Conservation (phyloP, 2,888 invertebrate species). For the Lycaena phlaeas region DNA sequence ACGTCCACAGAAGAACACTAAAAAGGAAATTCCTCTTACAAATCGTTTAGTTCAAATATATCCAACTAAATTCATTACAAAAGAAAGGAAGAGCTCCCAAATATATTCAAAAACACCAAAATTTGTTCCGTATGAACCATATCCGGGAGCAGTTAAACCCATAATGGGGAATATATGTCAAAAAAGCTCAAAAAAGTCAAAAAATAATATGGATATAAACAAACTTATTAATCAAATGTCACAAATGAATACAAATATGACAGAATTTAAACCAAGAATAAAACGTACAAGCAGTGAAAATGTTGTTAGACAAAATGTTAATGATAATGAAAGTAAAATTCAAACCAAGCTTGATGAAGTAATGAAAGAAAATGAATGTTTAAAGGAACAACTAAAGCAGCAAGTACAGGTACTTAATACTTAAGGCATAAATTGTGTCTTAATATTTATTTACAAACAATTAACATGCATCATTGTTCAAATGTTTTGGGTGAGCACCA, state of each 20-base stretch:
- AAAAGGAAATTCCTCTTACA: conserved; percentile 34
- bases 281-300: conserved; percentile 46
- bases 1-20: conserved; percentile 20
- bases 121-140: conserved; percentile 92
- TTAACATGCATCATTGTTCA: no score
- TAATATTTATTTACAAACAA: not conserved
- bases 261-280: conserved; percentile 70
- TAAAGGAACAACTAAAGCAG: conserved; percentile 87
- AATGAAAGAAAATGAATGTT: conserved; percentile 78
- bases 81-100: conserved; percentile 68
- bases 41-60: conserved; percentile 53
- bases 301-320: conserved; percentile 23
- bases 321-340: conserved; percentile 64
- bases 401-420: conserved; percentile 78
- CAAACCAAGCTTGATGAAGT: conserved; percentile 76
- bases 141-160: conserved; percentile 87
- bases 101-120: conserved; percentile 80
- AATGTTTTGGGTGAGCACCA: no score
- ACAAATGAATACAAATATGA: conserved; percentile 76
- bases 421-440: not conserved
- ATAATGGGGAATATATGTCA: conserved; percentile 73
- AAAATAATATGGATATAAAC: conserved; percentile 77
- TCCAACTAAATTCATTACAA: conserved; percentile 75
- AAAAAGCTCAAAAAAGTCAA: conserved; percentile 52
- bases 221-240: conserved; percentile 81